These are phyloP conservation scores for Himalopsyche phryganea DNA, from an alignment of 1,140 invertebrate genomes.

Conservation along the genomic window DNA sequence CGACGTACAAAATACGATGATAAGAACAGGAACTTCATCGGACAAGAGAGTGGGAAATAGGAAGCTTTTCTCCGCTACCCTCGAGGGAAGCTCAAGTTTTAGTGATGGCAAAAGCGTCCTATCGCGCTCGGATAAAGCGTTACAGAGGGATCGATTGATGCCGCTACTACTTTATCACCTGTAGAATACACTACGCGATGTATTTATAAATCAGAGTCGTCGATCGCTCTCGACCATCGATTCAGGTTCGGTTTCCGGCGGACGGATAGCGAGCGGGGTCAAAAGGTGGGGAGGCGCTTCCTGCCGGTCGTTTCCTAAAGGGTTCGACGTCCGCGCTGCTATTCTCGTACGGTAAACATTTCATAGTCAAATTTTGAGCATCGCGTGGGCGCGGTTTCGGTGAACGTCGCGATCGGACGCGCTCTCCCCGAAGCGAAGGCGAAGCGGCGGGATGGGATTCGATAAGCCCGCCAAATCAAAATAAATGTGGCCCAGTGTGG, in stretches of 20 bases:
- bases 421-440: background rate
- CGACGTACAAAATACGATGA: too few relatives aligned
- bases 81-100: too few relatives aligned
- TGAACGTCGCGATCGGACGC: conserved; percentile 14
- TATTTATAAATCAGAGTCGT: too few relatives aligned
- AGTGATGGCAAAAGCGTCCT: too few relatives aligned
- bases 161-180: too few relatives aligned
- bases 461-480: background rate
- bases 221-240: too few relatives aligned
- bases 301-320: conserved; percentile 10
- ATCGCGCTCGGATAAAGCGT: too few relatives aligned
- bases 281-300: conserved; percentile 18
- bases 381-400: conserved; percentile 28
- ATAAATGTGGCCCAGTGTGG: background rate
- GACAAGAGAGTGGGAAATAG: too few relatives aligned
- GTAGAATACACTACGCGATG: too few relatives aligned
- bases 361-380: conserved; percentile 35
- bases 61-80: too few relatives aligned
- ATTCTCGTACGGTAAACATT: conserved; percentile 34
- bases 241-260: background rate
- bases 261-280: background rate
- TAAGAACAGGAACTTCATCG: too few relatives aligned
- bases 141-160: too few relatives aligned
- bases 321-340: conserved; percentile 32
- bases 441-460: background rate